Evolutionary conservation across 1,140 invertebrate species (phyloP).

Genomic region (Armadillidium nasatum): DNA sequence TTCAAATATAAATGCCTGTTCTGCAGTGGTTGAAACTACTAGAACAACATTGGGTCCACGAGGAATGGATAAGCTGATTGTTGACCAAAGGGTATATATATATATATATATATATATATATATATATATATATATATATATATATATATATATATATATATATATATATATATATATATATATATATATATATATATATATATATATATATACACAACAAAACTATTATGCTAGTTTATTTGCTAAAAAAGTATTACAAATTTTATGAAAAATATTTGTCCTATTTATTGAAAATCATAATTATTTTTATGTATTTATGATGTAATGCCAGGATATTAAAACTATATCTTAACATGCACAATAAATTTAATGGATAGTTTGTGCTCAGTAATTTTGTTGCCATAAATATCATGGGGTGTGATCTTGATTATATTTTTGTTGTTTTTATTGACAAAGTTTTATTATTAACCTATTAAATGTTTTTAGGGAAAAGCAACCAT

Average conservation of each 20-base stretch:
- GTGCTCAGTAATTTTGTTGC: too few species aligned
- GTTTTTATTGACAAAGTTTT: constrained; percentile 1
- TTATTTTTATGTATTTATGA: too few species aligned
- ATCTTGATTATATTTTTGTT: too few species aligned
- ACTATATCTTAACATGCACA: too few species aligned
- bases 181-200: constrained; percentile 22
- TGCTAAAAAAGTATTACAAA: too few species aligned
- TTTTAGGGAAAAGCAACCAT: constrained; percentile 80
- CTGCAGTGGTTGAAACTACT: constrained; percentile 88
- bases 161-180: constrained; percentile 4
- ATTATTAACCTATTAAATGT: background rate
- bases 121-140: constrained; percentile 15
- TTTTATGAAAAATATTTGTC: too few species aligned
- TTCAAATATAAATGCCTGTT: constrained; percentile 99
- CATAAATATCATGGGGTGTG: too few species aligned
- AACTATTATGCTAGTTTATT: too few species aligned
- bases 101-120: too few species aligned
- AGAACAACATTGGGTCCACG: constrained; percentile 95
- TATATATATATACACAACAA: constrained; percentile 28
- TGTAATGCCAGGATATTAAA: too few species aligned
- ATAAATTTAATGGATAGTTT: too few species aligned
- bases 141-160: background rate
- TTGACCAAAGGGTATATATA: constrained; percentile 60
- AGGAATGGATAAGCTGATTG: constrained; percentile 99
- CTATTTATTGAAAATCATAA: too few species aligned